Evolutionary conservation across 64 coral and sea anemone genomes (phyloP).

Genomic region (Astreopora myriophthalma): DNA sequence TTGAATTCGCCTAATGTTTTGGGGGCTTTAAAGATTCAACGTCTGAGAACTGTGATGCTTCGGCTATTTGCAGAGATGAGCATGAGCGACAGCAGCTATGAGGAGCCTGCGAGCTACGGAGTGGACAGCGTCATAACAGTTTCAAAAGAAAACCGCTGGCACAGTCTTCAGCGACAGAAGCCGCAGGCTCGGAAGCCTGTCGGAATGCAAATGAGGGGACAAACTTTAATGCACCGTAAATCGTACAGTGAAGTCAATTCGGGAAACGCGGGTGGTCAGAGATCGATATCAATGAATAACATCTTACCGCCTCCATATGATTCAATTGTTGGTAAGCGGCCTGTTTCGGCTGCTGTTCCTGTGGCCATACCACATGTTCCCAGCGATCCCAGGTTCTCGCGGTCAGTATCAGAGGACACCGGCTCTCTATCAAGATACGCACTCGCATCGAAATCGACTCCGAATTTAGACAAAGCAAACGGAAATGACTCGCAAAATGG

Average conservation of each 20-base stretch:
- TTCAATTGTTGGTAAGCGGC: background rate
- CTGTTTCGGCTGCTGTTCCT: constrained; percentile 73
- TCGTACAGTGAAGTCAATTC: background rate
- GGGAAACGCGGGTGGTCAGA: constrained; percentile 3
- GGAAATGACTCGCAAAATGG: background rate
- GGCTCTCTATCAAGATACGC: background rate
- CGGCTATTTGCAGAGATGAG: constrained; percentile 51
- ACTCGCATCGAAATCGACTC: background rate
- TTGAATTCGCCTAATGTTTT: too few species aligned
- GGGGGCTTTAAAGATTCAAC: too few species aligned
- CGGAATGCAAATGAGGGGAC: constrained; percentile 38
- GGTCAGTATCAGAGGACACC: constrained; percentile 25
- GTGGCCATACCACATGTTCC: constrained; percentile 73
- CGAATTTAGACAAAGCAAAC: constrained; percentile 9
- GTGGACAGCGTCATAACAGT: constrained; percentile 91
- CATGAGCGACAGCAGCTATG: constrained; percentile 66
- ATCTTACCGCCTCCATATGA: constrained; percentile 65
- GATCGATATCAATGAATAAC: constrained; percentile 78
- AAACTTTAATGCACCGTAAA: background rate
- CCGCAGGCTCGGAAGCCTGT: constrained; percentile 46
- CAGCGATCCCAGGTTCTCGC: background rate
- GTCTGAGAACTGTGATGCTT: background rate
- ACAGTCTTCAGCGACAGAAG: constrained; percentile 80
- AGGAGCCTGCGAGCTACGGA: constrained; percentile 68
- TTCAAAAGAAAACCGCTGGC: constrained; percentile 82